These are phyloP conservation scores for Emydocephalus ijimae DNA, from an alignment of 2,113 vertebrate species.

Conservation along the genomic window DNA sequence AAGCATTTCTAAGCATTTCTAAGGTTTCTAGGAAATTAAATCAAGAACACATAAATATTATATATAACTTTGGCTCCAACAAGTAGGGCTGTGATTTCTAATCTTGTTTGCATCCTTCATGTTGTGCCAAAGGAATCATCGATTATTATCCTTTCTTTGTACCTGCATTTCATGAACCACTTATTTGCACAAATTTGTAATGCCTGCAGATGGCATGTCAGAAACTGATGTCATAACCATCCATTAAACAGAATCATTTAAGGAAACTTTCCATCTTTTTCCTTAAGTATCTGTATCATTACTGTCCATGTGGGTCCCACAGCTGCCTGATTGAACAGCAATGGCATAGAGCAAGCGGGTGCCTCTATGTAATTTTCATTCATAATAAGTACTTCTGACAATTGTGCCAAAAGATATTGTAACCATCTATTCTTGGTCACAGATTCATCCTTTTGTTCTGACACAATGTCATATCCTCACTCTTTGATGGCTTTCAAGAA, in stretches of 20 bases:
- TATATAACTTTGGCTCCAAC: not conserved
- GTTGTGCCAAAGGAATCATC: not conserved
- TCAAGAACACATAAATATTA: not conserved
- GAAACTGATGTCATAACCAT: constrained; percentile 34
- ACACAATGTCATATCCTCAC: not conserved
- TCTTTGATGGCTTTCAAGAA: not conserved
- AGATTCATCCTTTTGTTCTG: constrained; percentile 20
- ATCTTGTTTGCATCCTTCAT: constrained; percentile 23
- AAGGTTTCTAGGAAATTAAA: not conserved
- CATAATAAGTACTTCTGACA: constrained; percentile 36
- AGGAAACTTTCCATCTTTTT: constrained; percentile 39
- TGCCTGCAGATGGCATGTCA: not conserved
- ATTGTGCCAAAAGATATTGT: constrained; percentile 24
- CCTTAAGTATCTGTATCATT: constrained; percentile 26
- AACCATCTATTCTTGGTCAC: constrained; percentile 39
- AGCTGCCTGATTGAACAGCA: constrained; percentile 35
- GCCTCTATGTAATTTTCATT: constrained; percentile 42
- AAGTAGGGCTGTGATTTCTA: not conserved
- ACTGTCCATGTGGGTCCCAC: constrained; percentile 7
- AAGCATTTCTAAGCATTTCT: not conserved
- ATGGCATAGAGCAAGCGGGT: constrained; percentile 18
- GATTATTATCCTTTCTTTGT: not conserved
- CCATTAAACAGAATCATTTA: constrained; percentile 35
- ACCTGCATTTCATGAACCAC: constrained; percentile 1
- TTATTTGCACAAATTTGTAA: constrained; percentile 2